Percentiles rank a stretch among this genome's conserved stretches.
These are phyloP conservation scores for Bombus affinis DNA, from an alignment of 1,140 invertebrate species.

Conservation along the genomic window DNA sequence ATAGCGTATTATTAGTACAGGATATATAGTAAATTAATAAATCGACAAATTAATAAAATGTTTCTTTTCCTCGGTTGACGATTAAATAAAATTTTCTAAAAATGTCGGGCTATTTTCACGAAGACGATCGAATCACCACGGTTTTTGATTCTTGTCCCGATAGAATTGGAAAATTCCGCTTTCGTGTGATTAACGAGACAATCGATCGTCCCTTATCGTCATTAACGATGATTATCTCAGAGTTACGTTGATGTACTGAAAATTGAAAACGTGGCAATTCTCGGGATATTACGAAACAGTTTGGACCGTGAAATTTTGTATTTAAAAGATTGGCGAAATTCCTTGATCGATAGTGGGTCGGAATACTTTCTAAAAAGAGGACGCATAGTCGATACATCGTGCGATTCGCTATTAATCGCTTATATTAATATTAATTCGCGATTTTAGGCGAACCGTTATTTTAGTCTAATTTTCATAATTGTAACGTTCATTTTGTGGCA, in stretches of 20 bases:
- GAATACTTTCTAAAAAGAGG: constrained; percentile 31
- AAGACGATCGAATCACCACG: no score
- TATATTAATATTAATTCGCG: no score
- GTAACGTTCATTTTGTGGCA: neutral
- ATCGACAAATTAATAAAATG: neutral
- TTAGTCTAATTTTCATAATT: neutral
- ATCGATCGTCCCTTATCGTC: no score
- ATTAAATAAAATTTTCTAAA: neutral
- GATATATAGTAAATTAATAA: fast-evolving
- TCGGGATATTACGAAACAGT: no score
- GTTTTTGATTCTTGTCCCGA: neutral
- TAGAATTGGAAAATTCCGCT: neutral
- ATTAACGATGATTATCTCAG: neutral
- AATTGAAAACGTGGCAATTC: neutral
- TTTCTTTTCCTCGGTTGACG: neutral
- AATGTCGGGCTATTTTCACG: neutral
- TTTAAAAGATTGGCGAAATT: constrained; percentile 17
- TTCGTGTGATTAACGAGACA: neutral
- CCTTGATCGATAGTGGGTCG: constrained; percentile 9
- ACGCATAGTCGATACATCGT: neutral
- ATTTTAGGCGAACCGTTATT: neutral
- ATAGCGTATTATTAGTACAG: no score
- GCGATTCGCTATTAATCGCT: neutral
- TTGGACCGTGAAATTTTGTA: neutral
- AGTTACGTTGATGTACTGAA: neutral